Conservation (phyloP, 2,113 vertebrate genomes). For the Anguilla rostrata region DNA sequence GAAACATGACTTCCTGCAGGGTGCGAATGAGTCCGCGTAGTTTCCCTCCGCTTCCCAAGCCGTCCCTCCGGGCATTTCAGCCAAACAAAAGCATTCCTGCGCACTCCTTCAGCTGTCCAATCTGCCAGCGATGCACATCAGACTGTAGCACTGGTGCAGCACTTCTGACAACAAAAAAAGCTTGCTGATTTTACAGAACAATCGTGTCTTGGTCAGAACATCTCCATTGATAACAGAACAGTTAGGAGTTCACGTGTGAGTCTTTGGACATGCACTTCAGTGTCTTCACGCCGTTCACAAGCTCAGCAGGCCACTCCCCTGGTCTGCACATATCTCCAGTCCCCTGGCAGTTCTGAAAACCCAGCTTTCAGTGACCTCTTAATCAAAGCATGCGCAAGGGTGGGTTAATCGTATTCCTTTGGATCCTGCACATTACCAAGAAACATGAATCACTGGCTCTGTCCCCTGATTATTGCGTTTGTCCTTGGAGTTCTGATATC, state of each 20-base stretch:
- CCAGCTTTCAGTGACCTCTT: background rate
- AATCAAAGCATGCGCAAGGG: background rate
- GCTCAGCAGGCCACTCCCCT: background rate
- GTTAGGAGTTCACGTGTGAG: background rate
- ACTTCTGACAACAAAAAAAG: background rate
- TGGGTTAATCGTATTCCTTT: background rate
- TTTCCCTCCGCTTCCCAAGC: background rate
- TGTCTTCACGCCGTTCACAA: background rate
- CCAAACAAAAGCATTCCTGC: background rate
- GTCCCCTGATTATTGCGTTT: background rate
- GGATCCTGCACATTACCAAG: background rate
- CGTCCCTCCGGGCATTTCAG: background rate
- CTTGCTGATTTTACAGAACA: background rate
- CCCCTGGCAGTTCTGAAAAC: background rate
- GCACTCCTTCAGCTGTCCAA: background rate
- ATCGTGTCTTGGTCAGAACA: background rate
- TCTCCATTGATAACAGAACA: background rate
- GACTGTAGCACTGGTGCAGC: background rate
- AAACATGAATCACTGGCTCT: background rate
- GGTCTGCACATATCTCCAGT: background rate
- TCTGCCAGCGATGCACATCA: background rate
- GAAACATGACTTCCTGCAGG: background rate
- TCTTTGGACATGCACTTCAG: background rate
- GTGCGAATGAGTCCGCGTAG: background rate
- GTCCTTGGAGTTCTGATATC: background rate